A percentile compares a stretch with the other conserved stretches of the same genome.
Conservation (phyloP, 2,113 vertebrate species). For the sheep (Ovis aries) region ARS-UI_Ramb_v3.0 NC_056054.1:238877501-238878000, state of each 20-base stretch:
- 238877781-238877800: not conserved
- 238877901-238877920: not conserved
- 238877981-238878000: not conserved
- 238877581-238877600: not conserved
- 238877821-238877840: not conserved
- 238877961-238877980: not conserved
- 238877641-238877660: not conserved
- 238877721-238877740: not conserved
- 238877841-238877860: not conserved
- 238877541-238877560: not conserved
- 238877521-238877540: not conserved
- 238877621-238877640: not conserved
- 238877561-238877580: not conserved
- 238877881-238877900: not conserved
- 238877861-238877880: not conserved
- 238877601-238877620: not conserved
- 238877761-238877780: not conserved
- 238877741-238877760: not conserved
- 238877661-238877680: not conserved
- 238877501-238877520: not conserved
- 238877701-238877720: not conserved
- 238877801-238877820: not conserved
- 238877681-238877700: not conserved
- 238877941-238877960: not conserved
- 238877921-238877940: accelerated